Evolutionary conservation across 2,888 invertebrate species (phyloP).

Genomic region (Anthophora plumipes): DNA sequence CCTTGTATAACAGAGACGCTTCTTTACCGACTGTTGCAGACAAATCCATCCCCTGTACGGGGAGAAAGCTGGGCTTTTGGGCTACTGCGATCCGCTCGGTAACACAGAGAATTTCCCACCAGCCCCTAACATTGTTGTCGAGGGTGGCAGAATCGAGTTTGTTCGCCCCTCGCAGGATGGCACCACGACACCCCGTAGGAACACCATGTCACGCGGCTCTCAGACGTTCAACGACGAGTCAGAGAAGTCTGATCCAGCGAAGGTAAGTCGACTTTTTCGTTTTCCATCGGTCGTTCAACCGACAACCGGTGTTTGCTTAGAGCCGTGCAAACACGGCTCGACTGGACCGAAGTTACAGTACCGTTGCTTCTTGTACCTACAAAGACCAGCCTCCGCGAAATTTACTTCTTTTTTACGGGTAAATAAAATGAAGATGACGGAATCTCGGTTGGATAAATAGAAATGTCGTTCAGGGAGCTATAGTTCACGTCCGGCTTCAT

Average conservation of each 20-base stretch:
- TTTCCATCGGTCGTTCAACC: slow-evolving; percentile 43
- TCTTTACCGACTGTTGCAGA: slow-evolving; percentile 80
- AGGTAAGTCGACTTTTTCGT: slow-evolving; percentile 73
- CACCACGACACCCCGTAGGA: slow-evolving; percentile 75
- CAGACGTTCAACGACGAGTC: slow-evolving; percentile 79
- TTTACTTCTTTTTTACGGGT: slow-evolving; percentile 22
- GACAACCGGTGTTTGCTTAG: slow-evolving; percentile 4
- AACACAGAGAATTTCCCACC: slow-evolving; percentile 83
- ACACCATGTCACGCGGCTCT: slow-evolving; percentile 78
- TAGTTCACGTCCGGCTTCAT: background rate
- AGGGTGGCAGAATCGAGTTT: slow-evolving; percentile 85
- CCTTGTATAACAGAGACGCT: background rate
- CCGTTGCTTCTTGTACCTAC: background rate
- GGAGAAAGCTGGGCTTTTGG: slow-evolving; percentile 83
- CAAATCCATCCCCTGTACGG: slow-evolving; percentile 84
- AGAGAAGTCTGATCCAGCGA: slow-evolving; percentile 82
- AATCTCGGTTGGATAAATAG: slow-evolving; percentile 31
- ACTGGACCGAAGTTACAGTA: too few relatives aligned
- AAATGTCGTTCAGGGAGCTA: background rate
- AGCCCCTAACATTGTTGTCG: slow-evolving; percentile 85
- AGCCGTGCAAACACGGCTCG: background rate
- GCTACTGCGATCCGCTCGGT: slow-evolving; percentile 82
- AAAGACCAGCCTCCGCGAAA: background rate
- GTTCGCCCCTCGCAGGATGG: slow-evolving; percentile 84
- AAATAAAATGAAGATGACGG: slow-evolving; percentile 24